These are phyloP conservation scores for Desoria tigrina DNA, from an alignment of 2,888 invertebrate species.

Conservation along the genomic window DNA sequence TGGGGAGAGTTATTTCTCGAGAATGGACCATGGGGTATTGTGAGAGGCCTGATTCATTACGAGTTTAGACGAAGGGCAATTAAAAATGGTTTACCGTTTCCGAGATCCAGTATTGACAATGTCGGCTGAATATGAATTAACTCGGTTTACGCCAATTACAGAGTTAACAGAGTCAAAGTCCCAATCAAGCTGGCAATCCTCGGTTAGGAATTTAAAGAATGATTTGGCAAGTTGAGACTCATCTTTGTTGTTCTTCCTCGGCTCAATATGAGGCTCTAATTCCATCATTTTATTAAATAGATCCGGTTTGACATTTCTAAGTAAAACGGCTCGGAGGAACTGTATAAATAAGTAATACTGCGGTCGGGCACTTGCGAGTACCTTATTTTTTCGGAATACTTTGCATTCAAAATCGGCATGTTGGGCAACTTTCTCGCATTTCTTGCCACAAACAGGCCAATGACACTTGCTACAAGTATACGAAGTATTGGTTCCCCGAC, in stretches of 20 bases:
- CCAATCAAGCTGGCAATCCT: constrained; percentile 32
- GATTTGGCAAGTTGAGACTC: constrained; percentile 28
- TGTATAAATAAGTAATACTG: constrained; percentile 41
- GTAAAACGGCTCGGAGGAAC: constrained; percentile 26
- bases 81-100: constrained; percentile 29
- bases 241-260: constrained; percentile 18
- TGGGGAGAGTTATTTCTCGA: too few relatives aligned
- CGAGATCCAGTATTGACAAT: constrained; percentile 26
- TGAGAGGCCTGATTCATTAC: neutral
- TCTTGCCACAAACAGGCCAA: constrained; percentile 40
- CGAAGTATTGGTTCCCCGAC: constrained; percentile 24
- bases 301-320: constrained; percentile 23
- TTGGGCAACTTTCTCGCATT: constrained; percentile 32
- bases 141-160: constrained; percentile 36
- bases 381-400: constrained; percentile 34
- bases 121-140: constrained; percentile 40
- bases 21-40: too few relatives aligned
- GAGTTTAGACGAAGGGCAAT: neutral
- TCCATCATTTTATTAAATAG: constrained; percentile 28
- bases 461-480: constrained; percentile 33
- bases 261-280: constrained; percentile 31
- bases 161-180: constrained; percentile 30
- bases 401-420: constrained; percentile 40
- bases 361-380: constrained; percentile 26
- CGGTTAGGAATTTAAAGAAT: constrained; percentile 32